Percentiles rank a stretch among this genome's conserved stretches.
phyloP scores from a whole-genome alignment of 2,797 vertebrate genomes.

The Catharus ustulatus region DNA sequence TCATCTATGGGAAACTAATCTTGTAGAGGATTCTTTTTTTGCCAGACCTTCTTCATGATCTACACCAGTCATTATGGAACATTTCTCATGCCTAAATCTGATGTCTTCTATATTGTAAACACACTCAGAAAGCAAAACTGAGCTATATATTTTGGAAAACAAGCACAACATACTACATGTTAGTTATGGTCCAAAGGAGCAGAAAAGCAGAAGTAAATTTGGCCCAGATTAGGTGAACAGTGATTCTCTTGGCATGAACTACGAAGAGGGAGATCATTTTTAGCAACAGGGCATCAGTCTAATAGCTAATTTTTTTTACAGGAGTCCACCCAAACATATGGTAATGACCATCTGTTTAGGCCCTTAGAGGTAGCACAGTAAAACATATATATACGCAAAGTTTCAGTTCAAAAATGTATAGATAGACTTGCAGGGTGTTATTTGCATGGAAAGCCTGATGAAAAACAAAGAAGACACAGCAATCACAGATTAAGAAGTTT shows the following conservation, averaged over 20 bases:
- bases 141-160: neutral
- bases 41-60: neutral
- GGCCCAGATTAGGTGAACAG: neutral
- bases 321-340: neutral
- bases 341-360: neutral
- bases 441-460: neutral
- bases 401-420: neutral
- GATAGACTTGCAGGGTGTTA: neutral
- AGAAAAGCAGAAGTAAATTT: neutral
- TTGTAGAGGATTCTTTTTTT: neutral
- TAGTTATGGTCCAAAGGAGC: neutral
- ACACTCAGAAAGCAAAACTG: neutral
- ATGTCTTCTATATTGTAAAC: neutral
- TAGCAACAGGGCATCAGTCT: neutral
- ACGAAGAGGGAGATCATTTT: neutral
- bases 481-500: neutral
- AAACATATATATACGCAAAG: neutral
- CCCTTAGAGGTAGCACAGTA: neutral
- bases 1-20: neutral
- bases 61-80: neutral
- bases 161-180: neutral
- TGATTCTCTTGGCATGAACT: neutral
- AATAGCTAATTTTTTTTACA: neutral
- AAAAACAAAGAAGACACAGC: neutral
- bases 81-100: neutral